phyloP scores from a whole-genome alignment of 2,888 invertebrate genomes.

The Epinotia brunnichana region DNA sequence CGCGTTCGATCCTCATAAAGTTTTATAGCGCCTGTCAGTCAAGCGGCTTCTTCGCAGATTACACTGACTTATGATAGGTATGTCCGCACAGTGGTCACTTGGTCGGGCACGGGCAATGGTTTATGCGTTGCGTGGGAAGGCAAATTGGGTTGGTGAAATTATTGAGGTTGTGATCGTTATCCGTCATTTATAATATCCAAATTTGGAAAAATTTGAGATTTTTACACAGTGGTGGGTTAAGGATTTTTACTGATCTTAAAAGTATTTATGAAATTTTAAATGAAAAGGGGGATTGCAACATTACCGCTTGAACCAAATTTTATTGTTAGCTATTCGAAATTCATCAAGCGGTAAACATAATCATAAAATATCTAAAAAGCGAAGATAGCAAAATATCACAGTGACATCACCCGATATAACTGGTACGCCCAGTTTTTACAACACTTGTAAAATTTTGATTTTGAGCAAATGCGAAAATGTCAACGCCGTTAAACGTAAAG shows the following conservation, averaged over 20 bases:
- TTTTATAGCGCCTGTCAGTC: conserved; percentile 63
- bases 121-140: conserved; percentile 48
- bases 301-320: too few relatives aligned
- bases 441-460: neutral
- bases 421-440: neutral
- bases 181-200: conserved; percentile 34
- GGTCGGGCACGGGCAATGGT: conserved; percentile 40
- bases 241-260: neutral
- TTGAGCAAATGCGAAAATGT: conserved; percentile 25
- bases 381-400: neutral
- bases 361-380: too few relatives aligned
- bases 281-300: too few relatives aligned
- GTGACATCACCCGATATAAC: neutral
- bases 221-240: conserved; percentile 20
- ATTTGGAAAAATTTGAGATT: conserved; percentile 14
- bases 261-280: too few relatives aligned
- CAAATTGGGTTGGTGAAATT: conserved; percentile 46
- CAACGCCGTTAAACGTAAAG: conserved; percentile 15
- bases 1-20: conserved; percentile 64
- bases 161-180: conserved; percentile 39
- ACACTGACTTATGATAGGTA: conserved; percentile 54
- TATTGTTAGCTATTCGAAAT: too few relatives aligned
- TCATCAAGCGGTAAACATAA: too few relatives aligned
- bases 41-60: conserved; percentile 53
- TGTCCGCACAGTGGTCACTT: conserved; percentile 49